Evolutionary conservation across 2,113 vertebrate genomes (phyloP), one percentile per base, ranked within the genome.

Genomic region (Onychorhynchus coronatus): DNA sequence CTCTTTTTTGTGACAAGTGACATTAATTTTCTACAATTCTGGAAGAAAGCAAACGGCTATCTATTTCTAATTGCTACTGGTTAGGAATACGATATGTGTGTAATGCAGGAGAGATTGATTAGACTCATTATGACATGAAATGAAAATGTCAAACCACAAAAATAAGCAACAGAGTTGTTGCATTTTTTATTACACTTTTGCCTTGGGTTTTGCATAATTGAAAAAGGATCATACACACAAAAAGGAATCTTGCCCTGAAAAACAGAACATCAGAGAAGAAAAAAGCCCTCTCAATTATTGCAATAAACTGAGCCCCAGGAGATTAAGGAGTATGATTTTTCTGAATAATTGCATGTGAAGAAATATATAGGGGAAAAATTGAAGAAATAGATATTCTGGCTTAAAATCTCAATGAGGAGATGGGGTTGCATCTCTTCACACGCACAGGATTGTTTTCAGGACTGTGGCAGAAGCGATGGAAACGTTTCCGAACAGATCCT

Each of bases 71-170:
- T 96, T 93, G 88, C 37, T 92, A 25, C 73, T 67, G 86, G 83
- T 93, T 91, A 49, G 73, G 72, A 95, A 86, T 86, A 59, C 37
- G 72, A 71, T 88, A 24, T 12, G 31, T 95, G 30, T 65, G 47
- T 78, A 89, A 78, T 61, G 61, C 47, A 74, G 59, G 44, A 72
- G 67, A 88, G 95, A 94, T 88, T 92, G 93, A 96, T 93, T 81
- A 68, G 88, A 72, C 44, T 94, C 83, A 93, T 97, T 96, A 93
- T 90, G 91, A 89, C 59, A 49, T 49, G 47, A 92, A 96, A 96
- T 93, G 61, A 84, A 96, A 95, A 78, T 81, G 93, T 94, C 92
- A 97, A 72, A 67, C 22, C 23, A 44, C 93, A 92, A 88, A 94
- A 95, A 91, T 88, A 86, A 93, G 82, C 82, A 83, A 68, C 31